Conservation (phyloP, 2,888 invertebrate species). For the Sisyra terminalis region DNA sequence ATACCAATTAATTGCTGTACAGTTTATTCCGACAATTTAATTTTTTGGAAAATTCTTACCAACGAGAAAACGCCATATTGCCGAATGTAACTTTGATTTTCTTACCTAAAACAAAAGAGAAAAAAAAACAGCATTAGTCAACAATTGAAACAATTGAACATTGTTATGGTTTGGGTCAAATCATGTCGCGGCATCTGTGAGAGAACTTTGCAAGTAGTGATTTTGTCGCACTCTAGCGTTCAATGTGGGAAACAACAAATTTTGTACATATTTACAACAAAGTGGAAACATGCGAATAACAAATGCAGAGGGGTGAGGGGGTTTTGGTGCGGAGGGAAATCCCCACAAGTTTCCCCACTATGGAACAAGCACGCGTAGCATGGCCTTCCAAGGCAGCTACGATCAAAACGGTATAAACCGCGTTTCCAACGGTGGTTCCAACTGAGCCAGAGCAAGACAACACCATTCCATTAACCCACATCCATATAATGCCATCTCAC, state of each 20-base stretch:
- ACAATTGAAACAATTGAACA: background rate
- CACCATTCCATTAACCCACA: background rate
- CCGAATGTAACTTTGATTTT: no score
- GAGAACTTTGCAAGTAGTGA: background rate
- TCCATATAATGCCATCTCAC: background rate
- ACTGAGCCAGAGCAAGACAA: background rate
- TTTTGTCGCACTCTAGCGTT: no score
- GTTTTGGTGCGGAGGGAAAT: no score
- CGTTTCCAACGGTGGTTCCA: background rate
- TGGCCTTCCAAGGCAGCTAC: slow-evolving; percentile 9
- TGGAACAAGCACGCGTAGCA: background rate
- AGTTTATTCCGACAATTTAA: no score
- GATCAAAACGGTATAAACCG: slow-evolving; percentile 1
- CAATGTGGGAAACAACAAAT: background rate
- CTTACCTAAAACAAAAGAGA: no score
- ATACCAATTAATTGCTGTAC: no score
- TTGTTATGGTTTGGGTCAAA: background rate
- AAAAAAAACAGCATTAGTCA: no score
- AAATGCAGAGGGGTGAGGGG: background rate
- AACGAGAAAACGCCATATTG: no score
- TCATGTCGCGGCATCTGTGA: background rate
- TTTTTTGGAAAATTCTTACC: no score
- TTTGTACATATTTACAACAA: background rate
- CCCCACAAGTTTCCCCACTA: no score
- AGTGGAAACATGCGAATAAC: background rate